phyloP scores from a whole-genome alignment of 35 echinoderm and acorn worm species.

The Hemicentrotus pulcherrimus region DNA sequence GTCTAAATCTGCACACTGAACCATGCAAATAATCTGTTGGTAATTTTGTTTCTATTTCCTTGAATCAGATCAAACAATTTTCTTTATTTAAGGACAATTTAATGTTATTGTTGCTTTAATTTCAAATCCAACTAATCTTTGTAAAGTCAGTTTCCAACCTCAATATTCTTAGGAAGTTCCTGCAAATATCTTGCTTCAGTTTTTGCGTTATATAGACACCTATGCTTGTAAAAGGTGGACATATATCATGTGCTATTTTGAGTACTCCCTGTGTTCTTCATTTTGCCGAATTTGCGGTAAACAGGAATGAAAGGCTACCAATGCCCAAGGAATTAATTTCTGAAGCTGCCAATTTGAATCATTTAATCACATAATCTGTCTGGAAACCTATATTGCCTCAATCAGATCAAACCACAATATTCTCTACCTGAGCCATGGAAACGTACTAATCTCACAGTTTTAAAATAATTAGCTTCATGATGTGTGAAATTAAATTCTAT shows the following conservation, averaged over 20 bases:
- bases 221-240: no score
- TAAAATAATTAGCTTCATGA: not conserved
- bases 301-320: not conserved
- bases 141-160: no score
- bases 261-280: not conserved
- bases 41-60: no score
- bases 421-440: not conserved
- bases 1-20: no score
- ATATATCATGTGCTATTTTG: not conserved
- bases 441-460: not conserved
- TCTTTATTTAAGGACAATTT: no score
- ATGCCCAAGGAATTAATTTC: not conserved
- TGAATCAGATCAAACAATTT: no score
- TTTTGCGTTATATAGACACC: no score
- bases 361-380: not conserved
- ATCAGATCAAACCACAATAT: not conserved
- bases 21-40: no score
- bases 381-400: not conserved
- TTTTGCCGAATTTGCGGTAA: not conserved
- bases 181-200: no score
- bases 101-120: no score
- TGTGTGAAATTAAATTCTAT: not conserved
- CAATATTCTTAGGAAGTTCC: no score
- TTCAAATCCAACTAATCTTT: no score
- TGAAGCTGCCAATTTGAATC: not conserved